These are phyloP conservation scores for Berghia stephanieae DNA, from an alignment of 1,140 invertebrate genomes.

Conservation along the genomic window DNA sequence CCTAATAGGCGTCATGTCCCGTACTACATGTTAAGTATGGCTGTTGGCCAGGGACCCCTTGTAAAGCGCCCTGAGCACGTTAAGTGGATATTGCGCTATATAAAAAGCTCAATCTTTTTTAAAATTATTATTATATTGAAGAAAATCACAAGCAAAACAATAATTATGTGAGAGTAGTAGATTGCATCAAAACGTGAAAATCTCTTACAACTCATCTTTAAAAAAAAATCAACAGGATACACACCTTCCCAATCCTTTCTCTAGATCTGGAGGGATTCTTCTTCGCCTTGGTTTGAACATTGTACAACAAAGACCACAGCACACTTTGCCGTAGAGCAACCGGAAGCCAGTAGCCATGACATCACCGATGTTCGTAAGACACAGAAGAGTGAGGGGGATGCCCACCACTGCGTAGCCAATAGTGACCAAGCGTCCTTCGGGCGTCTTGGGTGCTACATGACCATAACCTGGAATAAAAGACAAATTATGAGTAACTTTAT, in stretches of 20 bases:
- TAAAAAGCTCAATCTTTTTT: too few relatives aligned
- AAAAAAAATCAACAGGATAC: not conserved
- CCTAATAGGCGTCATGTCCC: too few relatives aligned
- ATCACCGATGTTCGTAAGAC: constrained; percentile 93
- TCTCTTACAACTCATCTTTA: too few relatives aligned
- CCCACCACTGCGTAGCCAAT: constrained; percentile 95
- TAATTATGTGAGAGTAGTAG: too few relatives aligned
- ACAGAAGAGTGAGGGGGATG: constrained; percentile 93
- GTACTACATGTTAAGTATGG: too few relatives aligned
- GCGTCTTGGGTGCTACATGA: constrained; percentile 88
- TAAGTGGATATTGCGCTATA: too few relatives aligned
- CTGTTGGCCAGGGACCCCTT: too few relatives aligned
- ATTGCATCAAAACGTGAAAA: too few relatives aligned
- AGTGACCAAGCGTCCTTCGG: constrained; percentile 88
- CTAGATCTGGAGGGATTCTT: constrained; percentile 41
- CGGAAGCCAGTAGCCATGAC: constrained; percentile 95
- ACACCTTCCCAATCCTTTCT: constrained; percentile 41
- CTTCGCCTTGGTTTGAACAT: constrained; percentile 48
- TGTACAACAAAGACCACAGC: constrained; percentile 53
- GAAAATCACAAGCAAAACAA: too few relatives aligned
- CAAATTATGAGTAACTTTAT: not conserved
- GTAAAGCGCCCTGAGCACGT: too few relatives aligned
- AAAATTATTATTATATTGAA: too few relatives aligned
- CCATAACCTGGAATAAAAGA: constrained; percentile 81
- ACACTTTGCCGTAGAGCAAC: constrained; percentile 83